Conservation (phyloP, 2,113 vertebrate species). For the Siphamia tubifer region DNA sequence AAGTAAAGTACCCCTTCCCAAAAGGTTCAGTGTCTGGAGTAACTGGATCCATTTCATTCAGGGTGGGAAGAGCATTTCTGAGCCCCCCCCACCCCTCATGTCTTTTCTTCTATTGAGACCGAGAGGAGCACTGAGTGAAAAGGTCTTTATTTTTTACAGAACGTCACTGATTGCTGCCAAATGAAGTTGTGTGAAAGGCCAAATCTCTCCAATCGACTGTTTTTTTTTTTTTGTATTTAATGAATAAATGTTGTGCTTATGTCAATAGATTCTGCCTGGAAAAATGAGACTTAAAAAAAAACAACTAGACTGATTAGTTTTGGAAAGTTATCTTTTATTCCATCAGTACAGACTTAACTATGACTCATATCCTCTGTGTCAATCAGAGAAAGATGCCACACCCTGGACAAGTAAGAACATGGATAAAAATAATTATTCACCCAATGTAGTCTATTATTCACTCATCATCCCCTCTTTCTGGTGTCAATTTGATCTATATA, state of each 20-base stretch:
- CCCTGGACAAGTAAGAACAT: slow-evolving; percentile 46
- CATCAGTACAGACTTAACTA: neutral
- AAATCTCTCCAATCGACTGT: neutral
- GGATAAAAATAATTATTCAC: neutral
- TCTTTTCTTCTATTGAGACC: slow-evolving; percentile 39
- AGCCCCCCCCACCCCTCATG: neutral
- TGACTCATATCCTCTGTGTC: slow-evolving; percentile 28
- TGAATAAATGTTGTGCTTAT: neutral
- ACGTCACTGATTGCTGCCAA: slow-evolving; percentile 6
- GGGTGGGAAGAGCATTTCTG: slow-evolving; percentile 24
- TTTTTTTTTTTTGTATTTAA: no score
- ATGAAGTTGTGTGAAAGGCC: slow-evolving; percentile 1
- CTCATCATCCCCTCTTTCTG: neutral
- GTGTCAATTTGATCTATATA: no score
- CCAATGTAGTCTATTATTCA: neutral
- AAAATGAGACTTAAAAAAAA: no score
- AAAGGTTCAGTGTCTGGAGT: slow-evolving; percentile 30
- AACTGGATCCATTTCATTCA: slow-evolving; percentile 46
- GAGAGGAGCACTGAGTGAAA: slow-evolving; percentile 34
- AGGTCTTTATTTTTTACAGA: slow-evolving; percentile 34
- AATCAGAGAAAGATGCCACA: slow-evolving; percentile 22
- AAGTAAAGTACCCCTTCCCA: no score
- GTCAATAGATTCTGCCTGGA: neutral
- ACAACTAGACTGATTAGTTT: neutral
- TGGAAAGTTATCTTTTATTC: neutral